Evolutionary conservation across 2,113 vertebrate genomes (phyloP), one percentile per base, ranked within the genome.

Genomic region (Gasterosteus aculeatus): DNA sequence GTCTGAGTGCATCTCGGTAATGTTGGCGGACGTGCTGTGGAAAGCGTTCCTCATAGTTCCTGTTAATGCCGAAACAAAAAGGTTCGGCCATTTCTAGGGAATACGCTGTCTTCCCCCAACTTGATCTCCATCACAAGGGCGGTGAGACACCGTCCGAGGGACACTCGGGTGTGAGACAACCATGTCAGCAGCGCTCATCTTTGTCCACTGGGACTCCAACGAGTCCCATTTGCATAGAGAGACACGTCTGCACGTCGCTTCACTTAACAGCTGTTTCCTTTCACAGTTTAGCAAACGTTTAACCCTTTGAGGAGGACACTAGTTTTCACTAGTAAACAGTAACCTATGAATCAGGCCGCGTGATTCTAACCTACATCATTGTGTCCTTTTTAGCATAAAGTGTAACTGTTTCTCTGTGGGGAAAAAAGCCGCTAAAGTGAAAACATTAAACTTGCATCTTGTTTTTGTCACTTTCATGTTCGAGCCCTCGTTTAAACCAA

Each of bases 1-100:
- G 57, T 35, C 44, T 38, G 19, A 78, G 47, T 69, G 59, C 69
- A 14, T 79, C 60, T 66, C 38, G 19, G 64, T 62, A 38, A 69
- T 71, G 54, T 72, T 26, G 8, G 46, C 31, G 38, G 26, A 38
- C 59, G 42, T 19, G 15, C 61, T 59, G 33, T 3, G 19, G 0
- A 11, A 16, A 59, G 38, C 16, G 12, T 64, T 53, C n/a, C 57
- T 72, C 66, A 18, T 35, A n/a, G 29, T 61, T 66, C 19, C 64
- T 19, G 0, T 35, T 15, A 39, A n/a, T 35, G 42, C 54, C 35
- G 33, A 58, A 31, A 16, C n/a, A 26, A 59, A 10, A 31, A 2
- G 26, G 29, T 51, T 65, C 58, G 35, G 35, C 35, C 35, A 38
- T 38, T 38, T 38, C 3, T 33, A 33, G 33, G 33, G 3, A 3